Base-by-base conservation (phyloP, 2,888 invertebrate genomes). In the Patella pellucida region DNA sequence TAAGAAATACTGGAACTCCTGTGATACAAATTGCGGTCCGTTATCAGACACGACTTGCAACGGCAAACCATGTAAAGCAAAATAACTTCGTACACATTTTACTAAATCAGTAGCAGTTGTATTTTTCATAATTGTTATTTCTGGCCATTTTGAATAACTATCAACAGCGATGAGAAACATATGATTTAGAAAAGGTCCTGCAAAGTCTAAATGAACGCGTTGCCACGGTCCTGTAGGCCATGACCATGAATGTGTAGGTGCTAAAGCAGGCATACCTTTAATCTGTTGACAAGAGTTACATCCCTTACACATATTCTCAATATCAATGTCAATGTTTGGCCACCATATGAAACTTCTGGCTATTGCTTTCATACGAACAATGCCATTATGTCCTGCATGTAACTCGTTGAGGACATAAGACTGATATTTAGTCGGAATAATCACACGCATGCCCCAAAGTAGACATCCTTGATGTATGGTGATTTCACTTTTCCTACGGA, bases 131-230 rank as follows among this genome's bases (percentile, higher is more conserved):
- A 41, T 31, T 16, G 19, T 56, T 16, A 73, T 86, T 81, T 92
- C 91, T 1, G 88, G 85, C 91, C 91, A 92, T 77, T 92, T 92
- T 0, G 90, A 90, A 78, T 85, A 86, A 14, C 90, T 84, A 79
- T 92, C 91, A 4, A 90, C 86, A 11, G 91, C 79, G 19, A 92
- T 80, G 5, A 91, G 76, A 52, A 89, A 85, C 83, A 84, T 86
- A 12, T 76, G 76, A 14, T 83, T 85, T 9, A 84, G 68, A 62
- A 89, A 78, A 51, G 89, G 91, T 14, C 91, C 91, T 16, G 91
- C 90, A 84, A 90, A 91, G 81, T 92, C 92, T 19, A 91, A 83
- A 82, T 92, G 91, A 5, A 92, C 79, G 23, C 91, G 82, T 75
- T 89, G 83, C 88, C 89, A 90, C 15, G 87, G 85, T 72, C 82